Evolutionary conservation across 2,888 invertebrate species (phyloP).

Genomic region (Mythimna loreyi): DNA sequence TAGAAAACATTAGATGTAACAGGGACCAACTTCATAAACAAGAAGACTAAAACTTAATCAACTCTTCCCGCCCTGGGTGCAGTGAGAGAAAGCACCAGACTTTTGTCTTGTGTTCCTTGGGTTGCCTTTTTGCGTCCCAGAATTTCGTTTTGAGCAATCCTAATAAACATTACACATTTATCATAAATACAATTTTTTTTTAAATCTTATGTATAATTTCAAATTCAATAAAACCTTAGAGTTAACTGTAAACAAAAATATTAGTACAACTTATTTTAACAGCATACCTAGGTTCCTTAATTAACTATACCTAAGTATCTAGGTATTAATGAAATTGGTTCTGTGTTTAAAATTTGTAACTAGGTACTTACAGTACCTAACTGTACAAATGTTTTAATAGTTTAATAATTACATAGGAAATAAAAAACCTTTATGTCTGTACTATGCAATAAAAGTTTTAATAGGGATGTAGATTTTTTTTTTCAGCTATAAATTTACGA

Average conservation of each 20-base stretch:
- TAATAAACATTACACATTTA: background rate
- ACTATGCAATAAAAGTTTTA: slow-evolving; percentile 1
- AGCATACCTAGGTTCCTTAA: slow-evolving; percentile 6
- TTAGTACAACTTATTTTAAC: slow-evolving; percentile 50
- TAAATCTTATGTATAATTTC: background rate
- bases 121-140: too few relatives aligned
- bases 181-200: background rate
- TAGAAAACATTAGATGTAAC: background rate
- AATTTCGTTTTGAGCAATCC: too few relatives aligned
- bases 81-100: too few relatives aligned
- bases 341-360: slow-evolving; percentile 26
- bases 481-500: background rate
- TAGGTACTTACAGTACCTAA: slow-evolving; percentile 17
- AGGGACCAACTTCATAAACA: slow-evolving; percentile 39
- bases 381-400: slow-evolving; percentile 47
- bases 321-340: slow-evolving; percentile 44
- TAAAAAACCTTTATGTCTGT: background rate
- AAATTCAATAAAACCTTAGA: slow-evolving; percentile 16
- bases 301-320: slow-evolving; percentile 18
- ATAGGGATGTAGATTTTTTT: background rate
- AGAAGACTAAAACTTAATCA: background rate
- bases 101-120: too few relatives aligned
- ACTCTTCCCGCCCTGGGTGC: too few relatives aligned
- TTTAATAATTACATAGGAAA: background rate
- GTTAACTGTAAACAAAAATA: slow-evolving; percentile 43